Base-by-base conservation (phyloP, 2,888 invertebrate genomes). In the Exephanes ischioxanthus region DNA sequence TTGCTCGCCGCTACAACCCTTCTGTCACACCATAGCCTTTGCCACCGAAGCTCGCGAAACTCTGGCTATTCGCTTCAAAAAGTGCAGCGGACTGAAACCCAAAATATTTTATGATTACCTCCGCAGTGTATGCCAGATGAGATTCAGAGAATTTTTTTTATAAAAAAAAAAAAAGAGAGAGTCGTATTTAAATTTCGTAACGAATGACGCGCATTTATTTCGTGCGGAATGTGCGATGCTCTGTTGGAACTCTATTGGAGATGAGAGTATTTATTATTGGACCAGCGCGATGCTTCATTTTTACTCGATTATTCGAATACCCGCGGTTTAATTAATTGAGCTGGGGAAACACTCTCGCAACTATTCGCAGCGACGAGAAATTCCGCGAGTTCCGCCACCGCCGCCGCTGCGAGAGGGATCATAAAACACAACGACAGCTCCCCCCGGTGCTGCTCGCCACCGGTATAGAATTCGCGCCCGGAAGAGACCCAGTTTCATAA, bases 401-500 rank as follows among this genome's bases (percentile, higher is more conserved):
- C 30, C 26, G 53, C 41, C n/a, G 58, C 26, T 58, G 58, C 58
- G 61, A 30, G 51, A 71, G 51, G 61, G 70, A 79, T 79, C 78
- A 70, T 79, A 79, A 70, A 79, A 61, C 78, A 58, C 55, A 45
- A 37, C 70, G 58, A 68, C 48, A 78, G 48, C 61, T 48, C 41
- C 41, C 41, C 41, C 61, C 58, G 14, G 41, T 45, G 5, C 41
- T 16, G 41, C 26, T 37, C 55, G 33, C 45, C 58, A 30, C 26
- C 37, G 78, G 33, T 26, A 68, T 61, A 79, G n/a, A 37, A n/a
- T 41, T 30, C 72, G 77, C 58, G 68, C 79, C 80, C 71, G 80
- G 73, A 80, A 83, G 85, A 80, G 89, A 86, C 85, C 84, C 87
- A 88, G 86, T 89, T 90, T 89, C 88, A 89, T 87, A 88, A 89